Conservation (phyloP, 1,140 invertebrate genomes). For the Pemphigus obesinymphae region DNA sequence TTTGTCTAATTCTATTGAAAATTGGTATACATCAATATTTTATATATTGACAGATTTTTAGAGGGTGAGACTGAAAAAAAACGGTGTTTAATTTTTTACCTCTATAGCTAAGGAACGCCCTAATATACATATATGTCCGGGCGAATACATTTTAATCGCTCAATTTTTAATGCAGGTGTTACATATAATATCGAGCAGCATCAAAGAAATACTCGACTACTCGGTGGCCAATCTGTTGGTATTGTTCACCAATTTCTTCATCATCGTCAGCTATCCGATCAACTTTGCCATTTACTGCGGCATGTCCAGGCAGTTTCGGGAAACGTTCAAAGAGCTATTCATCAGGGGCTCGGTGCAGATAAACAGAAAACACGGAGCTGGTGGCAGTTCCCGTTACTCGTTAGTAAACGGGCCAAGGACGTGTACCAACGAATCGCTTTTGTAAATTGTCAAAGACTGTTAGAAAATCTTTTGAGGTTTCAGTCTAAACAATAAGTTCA, state of each 20-base stretch:
- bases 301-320: slow-evolving; percentile 88
- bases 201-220: slow-evolving; percentile 70
- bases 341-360: slow-evolving; percentile 54
- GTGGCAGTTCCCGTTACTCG: slow-evolving; percentile 67
- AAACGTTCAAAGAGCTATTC: slow-evolving; percentile 88
- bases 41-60: too few species aligned
- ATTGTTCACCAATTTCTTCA: slow-evolving; percentile 84
- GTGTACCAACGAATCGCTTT: slow-evolving; percentile 74
- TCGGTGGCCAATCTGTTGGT: slow-evolving; percentile 76
- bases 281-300: slow-evolving; percentile 95
- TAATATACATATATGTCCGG: not conserved
- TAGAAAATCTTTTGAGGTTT: too few species aligned
- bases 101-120: too few species aligned
- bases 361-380: slow-evolving; percentile 49
- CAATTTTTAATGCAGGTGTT: slow-evolving; percentile 54
- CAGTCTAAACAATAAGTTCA: too few species aligned
- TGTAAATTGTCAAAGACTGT: too few species aligned
- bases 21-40: too few species aligned
- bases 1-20: too few species aligned
- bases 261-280: slow-evolving; percentile 84
- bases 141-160: not conserved
- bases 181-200: slow-evolving; percentile 72
- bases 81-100: too few species aligned
- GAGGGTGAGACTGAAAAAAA: too few species aligned
- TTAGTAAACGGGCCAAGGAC: slow-evolving; percentile 73